A percentile compares a stretch with the other conserved stretches of the same genome.
phyloP scores from a whole-genome alignment of 2,888 invertebrate species.

The Priocnemis perturbator region DNA sequence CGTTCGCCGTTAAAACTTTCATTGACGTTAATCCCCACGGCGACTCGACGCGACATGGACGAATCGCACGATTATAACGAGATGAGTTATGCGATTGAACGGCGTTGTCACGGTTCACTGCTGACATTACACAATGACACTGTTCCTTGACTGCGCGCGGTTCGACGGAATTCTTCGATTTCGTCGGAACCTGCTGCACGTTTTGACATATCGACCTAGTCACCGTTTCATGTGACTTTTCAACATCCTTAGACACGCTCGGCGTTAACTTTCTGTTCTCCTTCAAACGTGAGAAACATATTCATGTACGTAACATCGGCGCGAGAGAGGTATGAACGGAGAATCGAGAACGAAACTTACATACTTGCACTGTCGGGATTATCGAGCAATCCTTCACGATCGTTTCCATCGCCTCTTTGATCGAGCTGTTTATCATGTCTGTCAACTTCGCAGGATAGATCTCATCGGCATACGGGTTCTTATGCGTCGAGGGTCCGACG shows the following conservation, averaged over 20 bases:
- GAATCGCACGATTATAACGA: no score
- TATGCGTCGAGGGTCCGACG: neutral
- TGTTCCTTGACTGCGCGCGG: slow-evolving; percentile 21
- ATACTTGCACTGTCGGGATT: slow-evolving; percentile 23
- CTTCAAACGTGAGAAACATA: no score
- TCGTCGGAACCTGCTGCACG: neutral
- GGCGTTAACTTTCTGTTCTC: no score
- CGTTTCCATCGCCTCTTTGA: slow-evolving; percentile 58
- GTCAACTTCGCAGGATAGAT: slow-evolving; percentile 42
- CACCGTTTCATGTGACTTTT: no score
- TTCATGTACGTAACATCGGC: no score
- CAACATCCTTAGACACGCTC: no score
- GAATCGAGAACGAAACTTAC: no score
- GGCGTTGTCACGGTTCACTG: neutral
- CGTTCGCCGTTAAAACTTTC: slow-evolving; percentile 6
- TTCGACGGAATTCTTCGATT: slow-evolving; percentile 28
- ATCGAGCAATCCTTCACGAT: slow-evolving; percentile 55
- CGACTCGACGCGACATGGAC: no score
- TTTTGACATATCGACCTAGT: no score
- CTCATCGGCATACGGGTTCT: slow-evolving; percentile 20
- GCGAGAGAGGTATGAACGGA: no score
- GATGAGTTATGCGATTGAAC: no score
- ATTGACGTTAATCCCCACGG: no score
- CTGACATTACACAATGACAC: neutral
- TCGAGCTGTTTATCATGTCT: slow-evolving; percentile 58